phyloP scores from a whole-genome alignment of 2,797 vertebrate genomes.

The Parauchenoglanis ngamensis region DNA sequence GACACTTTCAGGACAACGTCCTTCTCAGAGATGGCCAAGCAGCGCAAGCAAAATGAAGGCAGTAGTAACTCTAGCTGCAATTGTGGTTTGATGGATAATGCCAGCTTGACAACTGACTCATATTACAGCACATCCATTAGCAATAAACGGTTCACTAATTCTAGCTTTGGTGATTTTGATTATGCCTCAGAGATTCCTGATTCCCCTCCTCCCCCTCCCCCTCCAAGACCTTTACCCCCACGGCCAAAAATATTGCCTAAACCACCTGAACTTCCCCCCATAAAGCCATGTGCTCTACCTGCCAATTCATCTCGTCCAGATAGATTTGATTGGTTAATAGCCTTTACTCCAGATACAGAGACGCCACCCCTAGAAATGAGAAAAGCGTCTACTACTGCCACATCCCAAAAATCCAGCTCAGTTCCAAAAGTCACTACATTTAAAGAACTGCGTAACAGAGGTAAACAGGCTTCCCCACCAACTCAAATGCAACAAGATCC shows the following conservation, averaged over 20 bases:
- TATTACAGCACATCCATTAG: conserved; percentile 69
- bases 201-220: conserved; percentile 77
- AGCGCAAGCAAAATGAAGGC: conserved; percentile 69
- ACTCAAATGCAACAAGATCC: conserved; percentile 70
- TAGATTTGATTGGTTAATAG: conserved; percentile 92
- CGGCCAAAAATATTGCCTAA: conserved; percentile 67
- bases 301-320: conserved; percentile 79
- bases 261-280: conserved; percentile 57
- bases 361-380: conserved; percentile 57
- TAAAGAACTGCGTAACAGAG: conserved; percentile 85
- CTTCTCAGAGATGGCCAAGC: conserved; percentile 88
- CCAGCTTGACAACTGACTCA: conserved; percentile 58
- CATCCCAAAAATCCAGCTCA: conserved; percentile 62
- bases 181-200: conserved; percentile 65
- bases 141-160: conserved; percentile 62
- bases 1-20: conserved; percentile 80
- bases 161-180: conserved; percentile 62
- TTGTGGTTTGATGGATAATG: conserved; percentile 45
- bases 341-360: conserved; percentile 89
- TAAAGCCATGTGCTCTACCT: conserved; percentile 70
- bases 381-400: conserved; percentile 56
- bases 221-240: conserved; percentile 77
- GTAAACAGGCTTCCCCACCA: conserved; percentile 69
- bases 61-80: conserved; percentile 50
- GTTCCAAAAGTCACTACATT: conserved; percentile 83